Evolutionary conservation across 2,113 vertebrate species (phyloP), one percentile per base, ranked within the genome.

Genomic region (Thomomys bottae): DNA sequence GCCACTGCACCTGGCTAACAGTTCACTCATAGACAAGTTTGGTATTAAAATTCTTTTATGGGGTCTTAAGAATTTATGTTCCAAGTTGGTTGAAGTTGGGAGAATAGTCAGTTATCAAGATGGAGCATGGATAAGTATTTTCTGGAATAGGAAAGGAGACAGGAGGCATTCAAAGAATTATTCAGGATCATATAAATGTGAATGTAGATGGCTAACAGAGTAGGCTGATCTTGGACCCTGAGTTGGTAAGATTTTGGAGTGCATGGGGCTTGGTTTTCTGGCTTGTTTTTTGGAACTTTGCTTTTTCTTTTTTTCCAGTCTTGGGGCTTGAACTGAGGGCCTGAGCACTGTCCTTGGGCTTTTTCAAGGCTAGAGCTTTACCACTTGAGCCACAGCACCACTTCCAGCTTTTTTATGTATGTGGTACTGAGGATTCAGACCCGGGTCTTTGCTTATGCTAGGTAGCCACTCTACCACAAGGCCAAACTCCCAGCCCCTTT

Each of bases 51-150:
- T 80, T 81, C n/a, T 88, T 21, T 89, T 61, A n/a, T 61, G 66
- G 38, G 45, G 6, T 38, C 92, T 82, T 6, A 68, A 78, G 70
- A 20, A 54, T 54, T 17, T 81, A 9, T 61, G 36, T 67, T 85
- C 68, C 59, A 4, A 92, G 26, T 88, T 12, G 18, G 54, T 91
- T 84, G 54, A 89, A 77, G 10, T 94, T 84, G 40, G 70, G 59
- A 78, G 80, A 88, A 54, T 38, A 64, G 21, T 57, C 64, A 85
- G 32, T 88, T 45, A 14, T 20, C 80, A 57, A 75, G 66, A 34
- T 78, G n/a, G 71, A 71, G 21, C 4, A 0, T 61, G 59, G 24
- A 24, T 78, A 36, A 82, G 14, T 45, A 57, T 71, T 90, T 93
- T 91, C 71, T 94, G 67, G 30, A 76, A 28, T 9, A 45, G 21